Evolutionary conservation across 1,140 invertebrate genomes (phyloP), one percentile per base, ranked within the genome.

Genomic region (Acromyrmex echinatior): DNA sequence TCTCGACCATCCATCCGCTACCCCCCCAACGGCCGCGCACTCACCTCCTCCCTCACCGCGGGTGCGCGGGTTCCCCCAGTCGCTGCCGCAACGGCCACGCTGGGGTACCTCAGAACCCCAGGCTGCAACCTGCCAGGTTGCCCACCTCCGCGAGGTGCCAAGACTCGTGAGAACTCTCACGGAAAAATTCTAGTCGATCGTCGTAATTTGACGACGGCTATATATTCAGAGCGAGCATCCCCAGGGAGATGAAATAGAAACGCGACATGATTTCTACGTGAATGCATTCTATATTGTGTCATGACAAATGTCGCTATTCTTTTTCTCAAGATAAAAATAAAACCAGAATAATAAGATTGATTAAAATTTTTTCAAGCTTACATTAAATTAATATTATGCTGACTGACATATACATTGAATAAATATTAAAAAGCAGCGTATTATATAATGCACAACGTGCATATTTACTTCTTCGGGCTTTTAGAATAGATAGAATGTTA

Each of bases 71-170:
- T 94, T 93, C 94, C 94, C 93, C 94, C 92, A 95, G 94, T 92
- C 91, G 93, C 91, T 89, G 94, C 94, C 94, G 90, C 95, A 95
- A 92, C 92, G 94, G 94, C 94, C 95, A 95, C 95, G 93, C 92
- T 95, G 94, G 94, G 91, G 93, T 93, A 95, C 95, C 95, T 95
- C 94, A 95, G 94, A 95, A 92, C 93, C 94, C 93, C 92, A 93
- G 92, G 91, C 92, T 89, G 71, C 87, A 71, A 86, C 86, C 86
- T 86, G 56, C 87, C 88, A 86, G 71, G 86, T 87, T 77, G 65
- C 87, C 79, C 86, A 87, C 87, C 87, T 90, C 79, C 76, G 60
- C 87, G 73, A 91, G 90, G 84, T 91, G 87, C 90, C 87, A 89
- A 91, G 87, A 87, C 90, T 89, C 90, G 85, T 89, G 90, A 91